Conservation (phyloP, 2,888 invertebrate genomes). For the Ochropleura plecta region DNA sequence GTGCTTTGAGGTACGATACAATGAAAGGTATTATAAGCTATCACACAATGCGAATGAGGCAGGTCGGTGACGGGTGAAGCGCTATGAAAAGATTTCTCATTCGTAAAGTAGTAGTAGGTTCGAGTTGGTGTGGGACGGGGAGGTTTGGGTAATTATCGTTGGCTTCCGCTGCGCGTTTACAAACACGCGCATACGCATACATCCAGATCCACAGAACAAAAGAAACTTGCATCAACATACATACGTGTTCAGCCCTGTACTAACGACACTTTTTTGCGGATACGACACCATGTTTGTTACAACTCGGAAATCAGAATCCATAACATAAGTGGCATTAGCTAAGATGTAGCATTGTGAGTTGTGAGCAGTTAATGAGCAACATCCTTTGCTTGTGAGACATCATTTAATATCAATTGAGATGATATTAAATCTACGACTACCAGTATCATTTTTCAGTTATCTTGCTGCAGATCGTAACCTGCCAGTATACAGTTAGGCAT, state of each 20-base stretch:
- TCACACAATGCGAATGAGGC: constrained; percentile 34
- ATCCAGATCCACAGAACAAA: constrained; percentile 44
- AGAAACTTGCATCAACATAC: constrained; percentile 40
- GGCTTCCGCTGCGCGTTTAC: constrained; percentile 61
- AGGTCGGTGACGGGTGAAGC: constrained; percentile 17
- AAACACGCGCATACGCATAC: constrained; percentile 41
- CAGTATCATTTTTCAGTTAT: neutral
- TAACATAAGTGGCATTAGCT: constrained; percentile 37
- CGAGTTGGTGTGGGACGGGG: constrained; percentile 12
- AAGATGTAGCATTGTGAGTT: constrained; percentile 30
- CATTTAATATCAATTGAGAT: constrained; percentile 1
- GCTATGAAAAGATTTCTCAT: constrained; percentile 28
- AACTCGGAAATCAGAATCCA: constrained; percentile 52
- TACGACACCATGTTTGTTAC: constrained; percentile 46
- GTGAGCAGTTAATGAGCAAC: constrained; percentile 6
- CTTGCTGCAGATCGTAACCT: neutral
- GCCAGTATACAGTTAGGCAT: neutral
- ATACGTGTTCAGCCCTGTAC: constrained; percentile 10
- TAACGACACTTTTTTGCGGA: constrained; percentile 36
- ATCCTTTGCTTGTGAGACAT: constrained; percentile 11
- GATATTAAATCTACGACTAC: neutral
- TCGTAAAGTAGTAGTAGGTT: constrained; percentile 14
- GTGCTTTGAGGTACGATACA: constrained; percentile 41
- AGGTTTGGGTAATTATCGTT: constrained; percentile 43
- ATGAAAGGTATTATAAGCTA: constrained; percentile 42